A percentile compares a stretch with the other conserved stretches of the same genome.
These are phyloP conservation scores for Potamarius usumacintae DNA, from an alignment of 2,113 vertebrate genomes.

Conservation along the genomic window DNA sequence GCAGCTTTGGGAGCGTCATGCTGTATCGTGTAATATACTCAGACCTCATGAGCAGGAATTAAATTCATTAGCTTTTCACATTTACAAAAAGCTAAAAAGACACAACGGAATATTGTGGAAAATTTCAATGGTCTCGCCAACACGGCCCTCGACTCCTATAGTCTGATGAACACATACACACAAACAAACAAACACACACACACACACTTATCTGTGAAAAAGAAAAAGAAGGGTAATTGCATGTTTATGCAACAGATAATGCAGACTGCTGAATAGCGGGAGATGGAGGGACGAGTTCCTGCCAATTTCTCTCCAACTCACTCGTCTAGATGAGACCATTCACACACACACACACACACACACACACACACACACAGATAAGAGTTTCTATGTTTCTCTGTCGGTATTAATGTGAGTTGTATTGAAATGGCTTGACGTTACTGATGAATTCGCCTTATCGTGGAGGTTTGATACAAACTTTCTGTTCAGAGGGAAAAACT, in stretches of 20 bases:
- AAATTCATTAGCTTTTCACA: neutral
- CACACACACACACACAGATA: conserved; percentile 35
- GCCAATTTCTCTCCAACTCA: conserved; percentile 65
- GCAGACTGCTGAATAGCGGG: conserved; percentile 66
- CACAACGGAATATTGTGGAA: neutral
- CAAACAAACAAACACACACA: neutral
- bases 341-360: neutral
- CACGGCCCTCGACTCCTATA: conserved; percentile 53
- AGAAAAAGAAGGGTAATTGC: conserved; percentile 68
- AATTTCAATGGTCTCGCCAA: conserved; percentile 33
- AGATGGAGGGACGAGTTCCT: conserved; percentile 53
- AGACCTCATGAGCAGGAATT: neutral
- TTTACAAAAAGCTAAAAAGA: neutral
- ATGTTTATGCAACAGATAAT: conserved; percentile 68
- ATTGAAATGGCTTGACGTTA: neutral
- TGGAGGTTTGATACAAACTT: neutral
- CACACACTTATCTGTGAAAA: conserved; percentile 60
- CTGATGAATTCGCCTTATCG: neutral
- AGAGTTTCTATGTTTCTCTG: conserved; percentile 43
- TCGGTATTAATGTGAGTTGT: neutral
- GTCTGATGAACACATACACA: conserved; percentile 51
- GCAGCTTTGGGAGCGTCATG: too few relatives aligned
- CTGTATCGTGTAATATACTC: neutral
- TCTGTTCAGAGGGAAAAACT: conserved; percentile 25
- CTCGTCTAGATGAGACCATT: conserved; percentile 54